Percentiles rank a stretch among this genome's conserved stretches.
Evolutionary conservation across 2,113 vertebrate genomes (phyloP).

Genomic region (Myodes glareolus): DNA sequence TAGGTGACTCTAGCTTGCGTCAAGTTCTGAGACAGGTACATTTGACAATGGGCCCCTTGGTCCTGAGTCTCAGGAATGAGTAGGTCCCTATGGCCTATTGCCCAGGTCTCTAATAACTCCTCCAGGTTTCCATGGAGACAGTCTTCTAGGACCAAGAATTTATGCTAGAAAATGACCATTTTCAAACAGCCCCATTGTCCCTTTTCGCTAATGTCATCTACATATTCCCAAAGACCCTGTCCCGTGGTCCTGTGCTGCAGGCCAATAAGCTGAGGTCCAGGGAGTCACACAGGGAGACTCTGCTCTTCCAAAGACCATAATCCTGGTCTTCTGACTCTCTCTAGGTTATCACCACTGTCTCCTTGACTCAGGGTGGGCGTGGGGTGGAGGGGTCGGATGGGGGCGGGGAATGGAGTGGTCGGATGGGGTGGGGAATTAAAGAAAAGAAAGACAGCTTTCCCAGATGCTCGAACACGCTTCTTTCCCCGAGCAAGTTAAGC

Average conservation of each 20-base stretch:
- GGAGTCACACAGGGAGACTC: background rate
- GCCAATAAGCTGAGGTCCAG: background rate
- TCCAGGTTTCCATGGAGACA: background rate
- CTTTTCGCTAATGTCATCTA: background rate
- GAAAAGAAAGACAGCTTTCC: background rate
- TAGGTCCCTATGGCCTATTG: background rate
- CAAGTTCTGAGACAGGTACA: background rate
- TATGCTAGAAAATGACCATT: background rate
- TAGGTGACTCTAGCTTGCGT: background rate
- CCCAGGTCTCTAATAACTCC: background rate
- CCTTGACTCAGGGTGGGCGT: background rate
- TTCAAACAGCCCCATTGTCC: too few species aligned
- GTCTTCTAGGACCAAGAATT: background rate
- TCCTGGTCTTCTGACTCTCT: too few species aligned
- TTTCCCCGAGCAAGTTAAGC: background rate
- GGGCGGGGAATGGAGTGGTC: accelerated
- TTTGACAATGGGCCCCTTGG: background rate
- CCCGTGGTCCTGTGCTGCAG: background rate
- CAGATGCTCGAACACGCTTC: background rate
- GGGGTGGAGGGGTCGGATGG: too few species aligned
- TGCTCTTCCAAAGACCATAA: background rate
- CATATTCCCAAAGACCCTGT: background rate
- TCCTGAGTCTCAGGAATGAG: background rate
- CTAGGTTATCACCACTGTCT: accelerated
- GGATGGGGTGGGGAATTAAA: background rate